Conservation (phyloP, 2,797 vertebrate species). For the Australoheros facetus region DNA sequence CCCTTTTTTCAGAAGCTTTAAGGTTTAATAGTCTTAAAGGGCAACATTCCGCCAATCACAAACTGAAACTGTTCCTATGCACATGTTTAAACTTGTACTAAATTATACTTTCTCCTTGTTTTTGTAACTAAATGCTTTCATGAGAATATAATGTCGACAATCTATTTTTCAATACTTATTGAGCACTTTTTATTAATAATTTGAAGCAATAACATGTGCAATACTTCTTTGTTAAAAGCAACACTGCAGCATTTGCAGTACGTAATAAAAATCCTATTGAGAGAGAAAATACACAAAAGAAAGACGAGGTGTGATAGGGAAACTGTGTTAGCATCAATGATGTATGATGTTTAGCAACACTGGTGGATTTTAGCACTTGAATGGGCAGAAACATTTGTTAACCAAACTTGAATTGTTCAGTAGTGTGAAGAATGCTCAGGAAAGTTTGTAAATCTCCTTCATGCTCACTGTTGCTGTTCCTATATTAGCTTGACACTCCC, state of each 20-base stretch:
- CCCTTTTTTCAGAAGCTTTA: not conserved
- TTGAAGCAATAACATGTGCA: not conserved
- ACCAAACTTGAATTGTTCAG: not conserved
- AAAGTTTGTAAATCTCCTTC: conserved; percentile 10
- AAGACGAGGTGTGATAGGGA: conserved; percentile 1
- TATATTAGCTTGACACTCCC: conserved; percentile 31
- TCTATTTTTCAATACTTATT: too few relatives aligned
- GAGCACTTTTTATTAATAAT: too few relatives aligned
- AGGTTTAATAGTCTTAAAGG: not conserved
- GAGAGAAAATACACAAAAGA: not conserved
- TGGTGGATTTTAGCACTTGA: conserved; percentile 1
- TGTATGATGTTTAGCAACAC: not conserved
- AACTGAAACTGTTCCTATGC: not conserved
- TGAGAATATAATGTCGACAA: too few relatives aligned
- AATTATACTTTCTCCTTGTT: not conserved
- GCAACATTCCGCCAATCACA: not conserved
- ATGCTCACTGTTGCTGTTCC: conserved; percentile 5
- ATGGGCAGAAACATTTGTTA: conserved; percentile 6
- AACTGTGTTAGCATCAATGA: conserved; percentile 4
- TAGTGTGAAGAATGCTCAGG: not conserved
- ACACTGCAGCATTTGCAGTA: not conserved
- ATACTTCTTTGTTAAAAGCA: not conserved
- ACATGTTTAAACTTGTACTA: not conserved
- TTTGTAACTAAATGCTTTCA: not conserved
- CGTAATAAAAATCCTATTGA: not conserved